phyloP scores from a whole-genome alignment of 2,888 invertebrate genomes.

The Eledone cirrhosa region DNA sequence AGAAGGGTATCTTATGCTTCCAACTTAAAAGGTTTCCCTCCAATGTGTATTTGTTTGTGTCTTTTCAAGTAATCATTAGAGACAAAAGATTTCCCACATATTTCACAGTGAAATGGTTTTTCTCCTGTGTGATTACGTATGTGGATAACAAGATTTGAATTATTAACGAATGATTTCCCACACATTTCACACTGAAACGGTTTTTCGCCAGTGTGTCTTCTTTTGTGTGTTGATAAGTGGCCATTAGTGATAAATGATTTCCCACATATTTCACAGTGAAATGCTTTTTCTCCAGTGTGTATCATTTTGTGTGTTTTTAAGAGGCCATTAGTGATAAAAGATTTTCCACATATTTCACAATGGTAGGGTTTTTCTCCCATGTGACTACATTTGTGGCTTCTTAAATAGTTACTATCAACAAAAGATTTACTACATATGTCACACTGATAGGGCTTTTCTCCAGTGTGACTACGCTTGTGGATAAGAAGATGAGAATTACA shows the following conservation, averaged over 20 bases:
- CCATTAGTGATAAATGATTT: slow-evolving; percentile 20
- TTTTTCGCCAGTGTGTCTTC: slow-evolving; percentile 27
- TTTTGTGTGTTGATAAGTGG: slow-evolving; percentile 24
- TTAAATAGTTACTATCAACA: slow-evolving; percentile 23
- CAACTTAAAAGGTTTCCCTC: no score
- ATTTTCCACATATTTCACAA: not conserved
- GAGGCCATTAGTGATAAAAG: not conserved
- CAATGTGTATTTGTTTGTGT: slow-evolving; percentile 18
- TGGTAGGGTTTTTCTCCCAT: slow-evolving; percentile 33
- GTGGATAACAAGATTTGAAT: slow-evolving; percentile 16
- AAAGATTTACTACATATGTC: slow-evolving; percentile 48
- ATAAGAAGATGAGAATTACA: slow-evolving; percentile 28
- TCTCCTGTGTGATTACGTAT: slow-evolving; percentile 39
- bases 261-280: slow-evolving; percentile 26
- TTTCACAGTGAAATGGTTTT: slow-evolving; percentile 38
- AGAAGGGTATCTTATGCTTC: no score
- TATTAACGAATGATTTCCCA: not conserved
- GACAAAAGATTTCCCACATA: not conserved
- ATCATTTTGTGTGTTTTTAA: not conserved
- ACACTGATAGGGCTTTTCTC: slow-evolving; percentile 63
- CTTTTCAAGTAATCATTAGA: not conserved
- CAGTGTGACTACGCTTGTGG: slow-evolving; percentile 72
- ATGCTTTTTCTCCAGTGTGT: not conserved
- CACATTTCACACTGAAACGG: slow-evolving; percentile 26
- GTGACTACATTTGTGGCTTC: slow-evolving; percentile 33